Evolutionary conservation across 2,888 invertebrate species (phyloP).

Genomic region (Orchesellides sinensis): DNA sequence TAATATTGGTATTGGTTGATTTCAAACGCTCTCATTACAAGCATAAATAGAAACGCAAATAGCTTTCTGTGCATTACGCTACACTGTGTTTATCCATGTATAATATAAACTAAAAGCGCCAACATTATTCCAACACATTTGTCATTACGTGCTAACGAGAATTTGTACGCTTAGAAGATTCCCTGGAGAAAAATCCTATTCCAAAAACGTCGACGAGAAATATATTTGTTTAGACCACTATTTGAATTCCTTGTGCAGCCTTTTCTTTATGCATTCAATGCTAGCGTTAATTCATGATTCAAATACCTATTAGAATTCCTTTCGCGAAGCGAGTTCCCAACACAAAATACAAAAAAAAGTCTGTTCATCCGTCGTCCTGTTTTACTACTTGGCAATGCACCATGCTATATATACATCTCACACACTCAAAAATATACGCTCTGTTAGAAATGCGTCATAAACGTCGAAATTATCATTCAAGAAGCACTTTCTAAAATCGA

Average conservation of each 20-base stretch:
- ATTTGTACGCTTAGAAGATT: neutral
- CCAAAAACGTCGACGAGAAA: too few species aligned
- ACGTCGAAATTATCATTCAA: constrained; percentile 53
- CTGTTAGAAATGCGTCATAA: constrained; percentile 30
- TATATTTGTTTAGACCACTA: too few species aligned
- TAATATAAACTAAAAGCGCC: too few species aligned
- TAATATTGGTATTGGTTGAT: too few species aligned
- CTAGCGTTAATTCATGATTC: constrained; percentile 19
- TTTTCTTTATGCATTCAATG: constrained; percentile 6
- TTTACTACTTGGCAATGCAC: neutral
- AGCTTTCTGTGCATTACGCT: too few species aligned
- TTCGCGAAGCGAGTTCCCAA: neutral
- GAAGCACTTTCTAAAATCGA: constrained; percentile 32
- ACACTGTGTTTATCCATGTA: too few species aligned
- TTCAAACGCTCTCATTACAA: too few species aligned
- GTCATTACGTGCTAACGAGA: too few species aligned
- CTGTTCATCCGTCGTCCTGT: neutral
- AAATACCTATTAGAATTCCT: constrained; percentile 18
- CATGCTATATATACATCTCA: too few species aligned
- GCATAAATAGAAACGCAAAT: too few species aligned
- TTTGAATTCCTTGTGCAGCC: neutral
- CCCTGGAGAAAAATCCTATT: neutral
- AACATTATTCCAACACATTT: too few species aligned
- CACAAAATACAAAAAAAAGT: neutral
- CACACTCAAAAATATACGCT: neutral